These are phyloP conservation scores for Caligus rogercresseyi DNA, from an alignment of 1,140 invertebrate genomes.

Conservation along the genomic window DNA sequence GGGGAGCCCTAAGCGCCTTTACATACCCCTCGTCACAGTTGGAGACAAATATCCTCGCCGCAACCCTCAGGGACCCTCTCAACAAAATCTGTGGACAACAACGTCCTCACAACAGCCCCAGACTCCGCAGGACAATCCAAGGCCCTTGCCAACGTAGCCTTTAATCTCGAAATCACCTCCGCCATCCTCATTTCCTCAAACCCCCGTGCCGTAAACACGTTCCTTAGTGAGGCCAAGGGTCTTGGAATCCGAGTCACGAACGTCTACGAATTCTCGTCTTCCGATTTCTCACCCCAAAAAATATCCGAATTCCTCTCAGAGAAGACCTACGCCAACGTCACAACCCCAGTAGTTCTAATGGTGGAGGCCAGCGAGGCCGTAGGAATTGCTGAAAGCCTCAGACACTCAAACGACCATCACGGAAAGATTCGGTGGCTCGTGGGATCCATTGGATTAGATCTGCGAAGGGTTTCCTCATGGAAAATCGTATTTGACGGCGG, in stretches of 20 bases:
- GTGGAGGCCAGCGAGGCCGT: conserved; percentile 10
- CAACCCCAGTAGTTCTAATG: background rate
- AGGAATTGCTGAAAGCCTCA: conserved; percentile 1
- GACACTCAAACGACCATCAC: conserved; percentile 13
- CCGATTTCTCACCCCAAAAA: background rate
- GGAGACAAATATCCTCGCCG: background rate
- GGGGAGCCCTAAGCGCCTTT: conserved; percentile 12
- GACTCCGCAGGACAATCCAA: conserved; percentile 16
- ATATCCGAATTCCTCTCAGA: background rate
- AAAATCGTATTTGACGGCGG: conserved; percentile 15
- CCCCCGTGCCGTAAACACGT: background rate
- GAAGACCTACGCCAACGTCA: background rate
- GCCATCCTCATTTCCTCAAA: conserved; percentile 8
- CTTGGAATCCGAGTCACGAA: conserved; percentile 1
- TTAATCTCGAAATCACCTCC: background rate
- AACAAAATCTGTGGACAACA: background rate
- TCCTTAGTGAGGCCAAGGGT: conserved; percentile 4
- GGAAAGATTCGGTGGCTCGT: conserved; percentile 12
- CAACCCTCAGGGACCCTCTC: background rate
- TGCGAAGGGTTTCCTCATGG: background rate
- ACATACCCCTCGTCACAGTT: conserved; percentile 8
- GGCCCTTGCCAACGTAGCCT: conserved; percentile 6
- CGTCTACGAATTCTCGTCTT: background rate
- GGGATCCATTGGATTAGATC: conserved; percentile 20
- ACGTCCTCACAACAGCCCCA: conserved; percentile 19